Evolutionary conservation across 92 coral and sea anemone species (phyloP), one percentile per base, ranked within the genome.

Genomic region (Anthopleura xanthogrammica): DNA sequence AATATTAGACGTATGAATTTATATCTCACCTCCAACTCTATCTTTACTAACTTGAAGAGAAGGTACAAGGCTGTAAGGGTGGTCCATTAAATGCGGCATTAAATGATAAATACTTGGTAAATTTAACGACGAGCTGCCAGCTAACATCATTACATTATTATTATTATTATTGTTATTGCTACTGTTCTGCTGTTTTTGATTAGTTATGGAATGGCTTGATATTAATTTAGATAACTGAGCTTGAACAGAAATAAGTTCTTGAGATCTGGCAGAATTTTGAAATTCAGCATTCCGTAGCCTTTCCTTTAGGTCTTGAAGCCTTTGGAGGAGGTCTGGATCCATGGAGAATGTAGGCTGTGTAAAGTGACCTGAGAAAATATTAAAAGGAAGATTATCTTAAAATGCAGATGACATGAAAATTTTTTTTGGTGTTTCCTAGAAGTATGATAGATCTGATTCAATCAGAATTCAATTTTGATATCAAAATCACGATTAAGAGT

Each of bases 31-130:
- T 89, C 94, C 98, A 83, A 85, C 81, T 43, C 99, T 86, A 66
- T 93, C 97, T 86, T 85, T 87, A 24, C 95, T 88, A 43, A 92
- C 71, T 77, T 92, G 98, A 50, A 89, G 79, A 42, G 93, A 89
- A n/a, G 98, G 98, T 36, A 87, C 92, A 76, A 97, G 85, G 77
- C 98, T 94, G 62, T 81, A 80, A 14, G 91, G 88, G 73, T 90
- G 88, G 81, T 91, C 95, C 97, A 97, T 78, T 75, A 97, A 86
- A 86, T 97, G 99, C 12, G 99, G 95, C 99, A 97, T 94, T 65
- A 92, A 89, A 73, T 90, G 92, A 81, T 90, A 97, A 78, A 97
- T 94, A 88, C 99, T 94, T 73, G 99, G 99, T 54, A 94, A 62
- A 60, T 87, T 85, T 70, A 92, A 92, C 41, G 90, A 86, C 58